A percentile compares a stretch with the other conserved stretches of the same genome.
Conservation (phyloP, 2,797 vertebrate species). For the Malacoraja senta region DNA sequence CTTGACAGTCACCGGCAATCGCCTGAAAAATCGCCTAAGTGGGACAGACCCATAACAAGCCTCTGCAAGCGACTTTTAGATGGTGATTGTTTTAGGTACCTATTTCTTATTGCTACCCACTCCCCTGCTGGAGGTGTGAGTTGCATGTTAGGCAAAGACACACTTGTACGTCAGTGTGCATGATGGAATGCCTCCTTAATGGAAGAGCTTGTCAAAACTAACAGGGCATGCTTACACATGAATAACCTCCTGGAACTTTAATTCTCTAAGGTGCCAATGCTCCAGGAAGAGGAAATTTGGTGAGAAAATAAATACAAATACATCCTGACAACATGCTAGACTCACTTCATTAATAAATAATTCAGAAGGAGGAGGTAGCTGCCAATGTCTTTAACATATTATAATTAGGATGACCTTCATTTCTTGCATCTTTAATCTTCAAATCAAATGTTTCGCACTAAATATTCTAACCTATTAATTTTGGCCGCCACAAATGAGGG, state of each 20-base stretch:
- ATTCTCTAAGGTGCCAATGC: background rate
- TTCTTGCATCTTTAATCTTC: background rate
- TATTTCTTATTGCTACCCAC: background rate
- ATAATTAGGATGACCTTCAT: background rate
- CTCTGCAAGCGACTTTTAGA: background rate
- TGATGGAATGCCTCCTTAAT: background rate
- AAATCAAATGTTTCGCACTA: background rate
- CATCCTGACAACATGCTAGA: background rate
- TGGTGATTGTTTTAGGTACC: background rate
- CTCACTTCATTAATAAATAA: conserved; percentile 1
- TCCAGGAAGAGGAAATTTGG: background rate
- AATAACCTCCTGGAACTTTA: background rate
- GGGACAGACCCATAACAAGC: background rate
- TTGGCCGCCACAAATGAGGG: background rate
- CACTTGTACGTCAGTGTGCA: background rate
- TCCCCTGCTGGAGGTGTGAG: background rate
- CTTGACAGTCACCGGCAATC: too few relatives aligned
- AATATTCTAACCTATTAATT: background rate
- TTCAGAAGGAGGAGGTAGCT: background rate
- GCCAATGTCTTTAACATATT: conserved; percentile 4
- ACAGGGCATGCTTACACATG: background rate
- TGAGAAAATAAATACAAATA: background rate
- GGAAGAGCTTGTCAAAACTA: background rate
- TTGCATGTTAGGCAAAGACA: background rate
- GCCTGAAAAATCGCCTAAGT: too few relatives aligned